Conservation (phyloP, 2,113 vertebrate species). For the Corvus moneduloides region DNA sequence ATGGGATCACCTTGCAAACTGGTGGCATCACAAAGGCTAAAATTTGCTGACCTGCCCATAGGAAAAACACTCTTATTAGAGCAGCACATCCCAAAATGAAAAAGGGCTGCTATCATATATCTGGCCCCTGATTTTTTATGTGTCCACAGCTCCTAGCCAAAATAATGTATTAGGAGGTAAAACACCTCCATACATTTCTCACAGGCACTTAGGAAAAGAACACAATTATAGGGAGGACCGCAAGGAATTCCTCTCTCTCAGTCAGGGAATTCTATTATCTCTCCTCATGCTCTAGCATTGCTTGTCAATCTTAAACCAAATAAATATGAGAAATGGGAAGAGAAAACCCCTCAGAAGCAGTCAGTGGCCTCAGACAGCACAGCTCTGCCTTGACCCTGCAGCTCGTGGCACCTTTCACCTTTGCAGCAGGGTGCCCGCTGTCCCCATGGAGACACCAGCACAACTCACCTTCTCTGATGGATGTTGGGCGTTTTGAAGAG, state of each 20-base stretch:
- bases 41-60: neutral
- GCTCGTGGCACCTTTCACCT: neutral
- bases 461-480: neutral
- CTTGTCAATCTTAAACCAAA: neutral
- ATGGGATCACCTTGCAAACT: neutral
- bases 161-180: neutral
- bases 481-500: neutral
- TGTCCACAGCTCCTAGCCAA: neutral
- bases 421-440: neutral
- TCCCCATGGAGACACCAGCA: neutral
- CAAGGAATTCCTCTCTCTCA: neutral
- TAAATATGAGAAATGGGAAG: neutral
- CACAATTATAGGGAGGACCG: neutral
- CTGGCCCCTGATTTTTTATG: neutral
- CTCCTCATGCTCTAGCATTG: neutral
- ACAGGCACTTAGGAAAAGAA: neutral
- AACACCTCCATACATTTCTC: neutral
- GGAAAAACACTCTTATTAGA: neutral
- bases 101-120: neutral
- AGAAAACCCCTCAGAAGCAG: neutral
- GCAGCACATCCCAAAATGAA: neutral
- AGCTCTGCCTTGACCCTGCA: neutral
- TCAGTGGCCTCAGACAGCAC: neutral
- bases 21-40: neutral
- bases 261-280: neutral